Base-by-base conservation (phyloP, 2,113 vertebrate species). In the Pao palembangensis region DNA sequence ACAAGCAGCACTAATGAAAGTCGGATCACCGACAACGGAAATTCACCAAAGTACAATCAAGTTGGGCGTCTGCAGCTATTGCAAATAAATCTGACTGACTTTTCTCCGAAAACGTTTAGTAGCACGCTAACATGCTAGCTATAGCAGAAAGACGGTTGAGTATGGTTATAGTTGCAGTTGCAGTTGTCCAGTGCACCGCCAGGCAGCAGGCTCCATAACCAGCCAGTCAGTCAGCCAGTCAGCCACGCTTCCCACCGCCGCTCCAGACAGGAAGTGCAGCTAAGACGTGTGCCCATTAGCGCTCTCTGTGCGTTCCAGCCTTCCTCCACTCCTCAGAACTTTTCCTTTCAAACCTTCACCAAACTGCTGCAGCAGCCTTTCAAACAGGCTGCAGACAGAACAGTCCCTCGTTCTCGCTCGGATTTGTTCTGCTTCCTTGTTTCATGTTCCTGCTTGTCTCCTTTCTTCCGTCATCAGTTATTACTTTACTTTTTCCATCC, bases 1-100 rank as follows among this genome's bases (percentile, higher is more conserved):
- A 78, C 73, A 78, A 75, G 69, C 69, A 67, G 25, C 55, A 54
- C 44, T 70, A 71, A 81, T 73, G 20, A 67, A 72, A 61, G 43
- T 57, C 42, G 46, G 21, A 23, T 23, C 51, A 5, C 12, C 61
- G 28, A 43, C 48, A 69, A 73, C 56, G 43, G 43, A 23, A 79
- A 72, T 48, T 55, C 75, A 17, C 8, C 19, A 69, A 65, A 59
- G 49, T 55, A 7, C 54, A 1, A 23, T 12, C 0, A 0, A 48
- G n/a, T 19, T 19, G 1, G 47, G n/a, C 2, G n/a, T 48, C 8
- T n/a, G 16, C 8, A 3, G 17, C n/a, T 11, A 48, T 19, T 48
- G 43, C 18, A 28, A 23, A 19, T 31, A 38, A 25, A 1, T 0
- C 5, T 0, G 34, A 2, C 8, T 38, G 8, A 10, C 11, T 38